Evolutionary conservation across 2,888 invertebrate species (phyloP), one percentile per base, ranked within the genome.

Genomic region (Cerastis leucographa): DNA sequence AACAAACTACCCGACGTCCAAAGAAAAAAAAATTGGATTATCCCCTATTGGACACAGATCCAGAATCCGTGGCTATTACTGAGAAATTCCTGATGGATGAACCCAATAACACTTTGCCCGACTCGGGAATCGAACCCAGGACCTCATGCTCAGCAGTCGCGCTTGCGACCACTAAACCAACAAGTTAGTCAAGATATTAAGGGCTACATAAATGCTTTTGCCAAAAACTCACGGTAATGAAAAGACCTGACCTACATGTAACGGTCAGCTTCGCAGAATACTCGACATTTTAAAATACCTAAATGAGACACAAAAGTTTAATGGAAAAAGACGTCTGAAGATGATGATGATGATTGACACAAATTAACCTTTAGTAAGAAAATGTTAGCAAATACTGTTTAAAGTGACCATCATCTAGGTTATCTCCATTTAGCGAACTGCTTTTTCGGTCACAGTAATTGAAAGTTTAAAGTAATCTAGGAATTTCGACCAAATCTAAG

Each of bases 401-500:
- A 67, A 66, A 61, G 29, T 68, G 59, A 49, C 62, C 80, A 80
- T 72, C 76, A 81, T 65, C 72, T 69, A 68, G 78, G 72, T 61
- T 71, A 86, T 81, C 80, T 78, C 17, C 64, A 64, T 76, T 80
- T 67, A 73, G 64, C 40, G 17, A 76, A 56, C 59, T 70, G 64
- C 54, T 72, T 54, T 70, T 56, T 51, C 40, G 62, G 72, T 64
- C 35, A 78, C 65, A 85, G 87, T 86, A 91, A 90, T 86, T 87
- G 85, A 85, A 86, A 87, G 80, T 85, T 87, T 76, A 85, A 87
- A 85, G 82, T 87, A 83, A 76, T 84, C 84, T 85, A 90, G 88
- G 89, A 87, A 89, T 91, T 89, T 87, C 83, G 91, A 92, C 92
- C 91, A 91, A 92, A 94, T 93, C 92, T 92, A 89, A 93, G 91